Evolutionary conservation across 2,888 invertebrate species (phyloP).

Genomic region (Drosophila anomalata): DNA sequence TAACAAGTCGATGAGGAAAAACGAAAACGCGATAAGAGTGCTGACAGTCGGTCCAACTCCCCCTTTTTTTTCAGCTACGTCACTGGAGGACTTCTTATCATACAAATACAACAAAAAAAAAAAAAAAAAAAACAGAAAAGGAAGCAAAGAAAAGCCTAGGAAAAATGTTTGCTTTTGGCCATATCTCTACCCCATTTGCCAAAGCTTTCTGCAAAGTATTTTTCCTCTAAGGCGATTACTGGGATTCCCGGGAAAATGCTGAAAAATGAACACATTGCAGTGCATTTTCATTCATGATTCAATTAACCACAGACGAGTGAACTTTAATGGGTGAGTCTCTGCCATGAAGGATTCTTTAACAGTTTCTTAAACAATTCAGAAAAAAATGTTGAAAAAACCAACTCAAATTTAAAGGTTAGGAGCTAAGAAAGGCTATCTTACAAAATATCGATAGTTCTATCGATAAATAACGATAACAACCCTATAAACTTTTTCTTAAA

Average conservation of each 20-base stretch:
- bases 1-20: slow-evolving; percentile 34
- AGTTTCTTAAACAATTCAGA: too few relatives aligned
- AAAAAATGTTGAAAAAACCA: too few relatives aligned
- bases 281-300: slow-evolving; percentile 65
- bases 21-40: slow-evolving; percentile 53
- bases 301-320: slow-evolving; percentile 71
- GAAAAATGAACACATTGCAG: slow-evolving; percentile 58
- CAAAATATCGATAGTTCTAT: too few relatives aligned
- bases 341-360: background rate
- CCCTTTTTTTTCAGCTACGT: slow-evolving; percentile 4
- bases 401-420: too few relatives aligned
- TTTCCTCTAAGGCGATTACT: slow-evolving; percentile 63
- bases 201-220: background rate
- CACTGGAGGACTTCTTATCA: slow-evolving; percentile 84
- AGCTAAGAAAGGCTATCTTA: too few relatives aligned
- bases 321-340: slow-evolving; percentile 18
- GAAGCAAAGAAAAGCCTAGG: slow-evolving; percentile 87
- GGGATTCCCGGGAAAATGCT: slow-evolving; percentile 52
- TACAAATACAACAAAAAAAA: background rate
- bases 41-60: slow-evolving; percentile 26
- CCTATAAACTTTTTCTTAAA: background rate
- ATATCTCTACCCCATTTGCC: slow-evolving; percentile 1
- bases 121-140: slow-evolving; percentile 90
- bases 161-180: slow-evolving; percentile 56
- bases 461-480: too few relatives aligned